These are phyloP conservation scores for Chaetura pelagica DNA, from an alignment of 2,113 vertebrate species.

Conservation along the genomic window DNA sequence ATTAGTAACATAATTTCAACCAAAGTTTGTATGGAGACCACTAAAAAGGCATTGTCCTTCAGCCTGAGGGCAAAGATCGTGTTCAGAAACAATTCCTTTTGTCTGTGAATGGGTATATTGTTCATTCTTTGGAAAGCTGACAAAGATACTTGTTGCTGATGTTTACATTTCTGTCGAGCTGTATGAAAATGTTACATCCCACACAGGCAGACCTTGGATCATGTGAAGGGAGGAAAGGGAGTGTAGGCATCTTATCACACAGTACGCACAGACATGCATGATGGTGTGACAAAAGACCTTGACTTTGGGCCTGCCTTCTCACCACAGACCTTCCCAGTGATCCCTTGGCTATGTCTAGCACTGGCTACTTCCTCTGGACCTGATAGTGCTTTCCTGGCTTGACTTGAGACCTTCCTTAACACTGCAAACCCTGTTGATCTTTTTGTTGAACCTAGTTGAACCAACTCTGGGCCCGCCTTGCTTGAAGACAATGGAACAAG, in stretches of 20 bases:
- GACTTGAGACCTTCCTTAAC: not conserved
- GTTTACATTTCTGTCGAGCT: slow-evolving; percentile 47
- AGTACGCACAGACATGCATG: not conserved
- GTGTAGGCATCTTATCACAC: not conserved
- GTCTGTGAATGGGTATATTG: slow-evolving; percentile 42
- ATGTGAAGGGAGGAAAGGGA: not conserved
- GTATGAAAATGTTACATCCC: slow-evolving; percentile 41
- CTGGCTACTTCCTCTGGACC: not conserved
- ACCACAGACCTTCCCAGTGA: not conserved
- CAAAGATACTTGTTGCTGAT: slow-evolving; percentile 58
- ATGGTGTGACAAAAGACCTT: not conserved
- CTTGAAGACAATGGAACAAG: not conserved
- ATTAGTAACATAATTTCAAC: slow-evolving; percentile 73
- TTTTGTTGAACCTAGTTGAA: not conserved
- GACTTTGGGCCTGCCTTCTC: not conserved
- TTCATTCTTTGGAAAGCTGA: slow-evolving; percentile 64
- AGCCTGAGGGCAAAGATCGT: slow-evolving; percentile 58
- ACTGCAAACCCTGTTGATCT: not conserved
- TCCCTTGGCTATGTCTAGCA: not conserved
- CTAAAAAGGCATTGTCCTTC: slow-evolving; percentile 56
- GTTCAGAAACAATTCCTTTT: slow-evolving; percentile 63
- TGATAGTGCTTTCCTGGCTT: not conserved
- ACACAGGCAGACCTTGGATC: not conserved
- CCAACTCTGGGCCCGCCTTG: not conserved
- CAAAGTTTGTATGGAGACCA: slow-evolving; percentile 62